A percentile compares a stretch with the other conserved stretches of the same genome.
These are phyloP conservation scores for Pantherophis guttatus DNA, from an alignment of 2,113 vertebrate species.

Conservation along the genomic window DNA sequence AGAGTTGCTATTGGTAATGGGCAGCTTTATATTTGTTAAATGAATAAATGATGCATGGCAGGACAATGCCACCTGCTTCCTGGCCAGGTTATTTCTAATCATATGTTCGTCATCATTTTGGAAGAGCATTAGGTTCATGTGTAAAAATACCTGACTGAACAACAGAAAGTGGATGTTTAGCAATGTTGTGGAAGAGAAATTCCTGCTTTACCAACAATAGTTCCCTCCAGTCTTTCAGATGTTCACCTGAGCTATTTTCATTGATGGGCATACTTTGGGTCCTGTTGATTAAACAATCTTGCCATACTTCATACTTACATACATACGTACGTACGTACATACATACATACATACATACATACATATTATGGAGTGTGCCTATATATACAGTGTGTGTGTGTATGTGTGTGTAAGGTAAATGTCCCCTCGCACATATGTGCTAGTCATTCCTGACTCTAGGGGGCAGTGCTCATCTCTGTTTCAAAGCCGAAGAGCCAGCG, in stretches of 20 bases:
- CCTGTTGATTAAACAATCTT: not conserved
- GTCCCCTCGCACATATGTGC: too few relatives aligned
- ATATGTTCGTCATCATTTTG: not conserved
- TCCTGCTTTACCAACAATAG: not conserved
- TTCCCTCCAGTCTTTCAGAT: not conserved
- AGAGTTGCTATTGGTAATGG: not conserved
- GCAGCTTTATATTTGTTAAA: not conserved
- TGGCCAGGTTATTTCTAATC: not conserved
- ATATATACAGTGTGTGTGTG: too few relatives aligned
- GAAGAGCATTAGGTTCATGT: not conserved
- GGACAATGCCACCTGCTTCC: not conserved
- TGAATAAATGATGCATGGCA: not conserved
- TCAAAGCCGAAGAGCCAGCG: too few relatives aligned
- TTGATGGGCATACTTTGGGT: not conserved
- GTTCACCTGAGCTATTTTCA: not conserved
- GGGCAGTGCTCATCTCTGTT: too few relatives aligned
- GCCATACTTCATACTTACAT: too few relatives aligned
- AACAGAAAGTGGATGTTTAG: not conserved
- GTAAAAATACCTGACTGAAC: not conserved
- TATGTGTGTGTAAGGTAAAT: too few relatives aligned
- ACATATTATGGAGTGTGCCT: too few relatives aligned
- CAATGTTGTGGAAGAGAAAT: not conserved
- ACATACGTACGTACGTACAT: too few relatives aligned
- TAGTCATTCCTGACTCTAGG: too few relatives aligned
- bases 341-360: too few relatives aligned